phyloP scores from a whole-genome alignment of 2,113 vertebrate genomes.

The Heterotis niloticus region DNA sequence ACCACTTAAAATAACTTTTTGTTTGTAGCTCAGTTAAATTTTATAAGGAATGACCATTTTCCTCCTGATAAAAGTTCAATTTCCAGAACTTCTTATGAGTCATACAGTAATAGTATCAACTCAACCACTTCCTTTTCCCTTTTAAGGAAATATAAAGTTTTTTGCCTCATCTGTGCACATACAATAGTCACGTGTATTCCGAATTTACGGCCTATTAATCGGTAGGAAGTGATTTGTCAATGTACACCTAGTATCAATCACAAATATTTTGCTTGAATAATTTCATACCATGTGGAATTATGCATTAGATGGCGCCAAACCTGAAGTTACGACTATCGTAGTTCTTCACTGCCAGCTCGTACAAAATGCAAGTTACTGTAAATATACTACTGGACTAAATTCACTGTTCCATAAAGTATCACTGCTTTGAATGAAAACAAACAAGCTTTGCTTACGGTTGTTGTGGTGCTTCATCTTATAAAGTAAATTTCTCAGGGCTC shows the following conservation, averaged over 20 bases:
- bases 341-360: too few species aligned
- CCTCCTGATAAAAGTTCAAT: neutral
- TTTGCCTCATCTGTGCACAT: neutral
- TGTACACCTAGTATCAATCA: neutral
- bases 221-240: neutral
- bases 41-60: neutral
- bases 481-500: too few species aligned
- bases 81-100: neutral
- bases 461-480: too few species aligned
- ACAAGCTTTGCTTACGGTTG: too few species aligned
- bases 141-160: neutral
- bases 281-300: constrained; percentile 8
- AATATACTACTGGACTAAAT: too few species aligned
- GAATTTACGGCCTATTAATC: neutral
- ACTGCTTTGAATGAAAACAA: too few species aligned
- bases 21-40: neutral
- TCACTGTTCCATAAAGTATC: too few species aligned
- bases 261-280: constrained; percentile 3
- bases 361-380: too few species aligned
- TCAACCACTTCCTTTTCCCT: neutral
- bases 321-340: neutral
- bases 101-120: neutral
- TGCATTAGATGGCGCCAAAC: constrained; percentile 6
- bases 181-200: neutral
- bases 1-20: too few species aligned